Evolutionary conservation across 2,888 invertebrate genomes (phyloP), one percentile per base, ranked within the genome.

Genomic region (Drosophila aldrichi): DNA sequence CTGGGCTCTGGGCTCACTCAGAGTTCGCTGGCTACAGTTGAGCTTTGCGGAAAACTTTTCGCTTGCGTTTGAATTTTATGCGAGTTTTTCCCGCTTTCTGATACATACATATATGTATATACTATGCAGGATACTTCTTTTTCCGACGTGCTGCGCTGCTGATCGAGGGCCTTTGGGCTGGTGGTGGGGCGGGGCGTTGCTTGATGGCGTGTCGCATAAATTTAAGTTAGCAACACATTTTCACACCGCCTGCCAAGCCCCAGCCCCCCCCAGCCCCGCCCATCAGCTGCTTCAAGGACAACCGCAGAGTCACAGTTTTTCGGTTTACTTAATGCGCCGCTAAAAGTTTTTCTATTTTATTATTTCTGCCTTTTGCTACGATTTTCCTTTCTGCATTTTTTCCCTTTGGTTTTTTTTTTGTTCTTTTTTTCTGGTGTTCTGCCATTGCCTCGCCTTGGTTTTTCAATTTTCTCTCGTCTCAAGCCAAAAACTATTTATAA

Each of bases 281-380:
- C 29, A 32, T 25, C 69, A 40, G 36, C 46, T 49, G 65, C 78
- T 61, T 88, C 90, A 85, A 88, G 90, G 90, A 88, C 90, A 89
- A 77, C 90, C 90, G 69, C 90, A 85, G 86, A 84, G 90, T 89
- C 90, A 74, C 86, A 85, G 88, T 82, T 88, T 74, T 83, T 89
- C 73, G 84, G 84, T 85, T 84, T 88, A 86, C 86, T 89, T 89
- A 89, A 84, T 84, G 86, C 86, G 82, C 84, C 88, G 83, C 90
- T 89, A 89, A 84, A 84, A 84, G 84, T 84, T 84, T 89, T 85
- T 69, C 90, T 84, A 89, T 84, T 89, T 89, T 84, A 84, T 84
- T 84, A 84, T 84, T 89, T 85, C 73, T 81, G 89, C 61, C 66
- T 63, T 81, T 78, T 66, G 83, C 74, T 72, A 64, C 73, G 74